Base-by-base conservation (phyloP, 2,797 vertebrate species). In the Muscicapa striata region DNA sequence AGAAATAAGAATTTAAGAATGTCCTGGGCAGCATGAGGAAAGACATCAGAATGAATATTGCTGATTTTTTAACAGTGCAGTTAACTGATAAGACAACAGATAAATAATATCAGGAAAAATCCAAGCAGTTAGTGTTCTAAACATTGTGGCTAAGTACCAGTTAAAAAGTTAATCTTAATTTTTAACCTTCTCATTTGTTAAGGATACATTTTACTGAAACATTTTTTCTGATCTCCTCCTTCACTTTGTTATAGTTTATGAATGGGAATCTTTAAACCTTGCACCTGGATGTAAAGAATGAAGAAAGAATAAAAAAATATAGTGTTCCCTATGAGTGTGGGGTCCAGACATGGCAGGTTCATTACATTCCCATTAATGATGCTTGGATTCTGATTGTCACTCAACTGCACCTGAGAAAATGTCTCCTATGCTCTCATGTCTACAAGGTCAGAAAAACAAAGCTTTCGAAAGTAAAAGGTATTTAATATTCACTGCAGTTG, bases 361-460 rank as follows among this genome's bases (percentile, higher is more conserved):
- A 10, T 38, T 41, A 3, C 10, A 68, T 57, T 67, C 13, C 21
- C 11, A 21, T 19, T 72, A 63, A 3, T 75, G 29, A n/a, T 30
- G 10, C 48, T 69, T 15, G 22, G 26, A 51, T 73, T 77, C 63
- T 27, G 40, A 63, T 51, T 59, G 29, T 21, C 10, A 22, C 16
- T 46, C 13, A 69, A 41, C 8, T 49, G 68, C 30, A 69, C 19
- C 17, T 22, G 48, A 82, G 40, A 64, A 82, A 59, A 36, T 5
- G 6, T 16, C 10, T 23, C 8, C 54, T 72, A n/a, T 1, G 0
- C 14, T 59, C 20, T 7, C 20, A 3, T 4, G 30, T 61, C 40
- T 72, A 38, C 17, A 38, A 67, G 30, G 26, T 34, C 57, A 75
- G 21, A 49, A 51, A 45, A 77, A 46, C 6, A 66, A 49, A 55